phyloP scores from a whole-genome alignment of 2,888 invertebrate genomes.

The Orthosia cruda region DNA sequence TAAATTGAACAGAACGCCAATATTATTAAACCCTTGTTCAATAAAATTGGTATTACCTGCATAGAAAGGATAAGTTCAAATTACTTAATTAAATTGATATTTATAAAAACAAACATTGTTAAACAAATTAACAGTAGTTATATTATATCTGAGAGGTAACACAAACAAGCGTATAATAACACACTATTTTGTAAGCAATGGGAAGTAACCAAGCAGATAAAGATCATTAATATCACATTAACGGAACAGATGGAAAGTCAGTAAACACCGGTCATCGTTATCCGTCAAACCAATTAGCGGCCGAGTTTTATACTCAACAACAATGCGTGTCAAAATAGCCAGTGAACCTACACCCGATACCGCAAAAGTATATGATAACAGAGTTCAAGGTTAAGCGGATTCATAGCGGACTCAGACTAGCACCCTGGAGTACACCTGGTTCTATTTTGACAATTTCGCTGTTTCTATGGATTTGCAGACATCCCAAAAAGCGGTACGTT shows the following conservation, averaged over 20 bases:
- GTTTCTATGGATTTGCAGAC: not conserved
- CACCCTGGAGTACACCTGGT: not conserved
- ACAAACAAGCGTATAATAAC: not conserved
- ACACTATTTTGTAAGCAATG: constrained; percentile 1
- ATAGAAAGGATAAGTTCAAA: not conserved
- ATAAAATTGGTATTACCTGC: not conserved
- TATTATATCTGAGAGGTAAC: constrained; percentile 8
- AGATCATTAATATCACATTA: not conserved
- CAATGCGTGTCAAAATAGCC: not conserved
- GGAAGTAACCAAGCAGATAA: not conserved
- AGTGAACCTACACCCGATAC: not conserved
- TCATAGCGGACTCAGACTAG: not conserved
- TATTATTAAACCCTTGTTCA: not conserved
- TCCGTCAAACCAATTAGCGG: not conserved
- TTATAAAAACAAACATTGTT: not conserved
- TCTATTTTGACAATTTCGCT: not conserved
- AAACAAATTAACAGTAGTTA: not conserved
- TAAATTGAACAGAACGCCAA: constrained; percentile 1
- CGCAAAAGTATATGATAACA: not conserved
- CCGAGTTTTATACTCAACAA: not conserved
- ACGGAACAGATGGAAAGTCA: not conserved
- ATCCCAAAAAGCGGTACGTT: not conserved
- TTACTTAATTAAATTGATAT: not conserved
- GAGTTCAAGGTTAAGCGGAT: not conserved
- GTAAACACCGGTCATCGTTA: not conserved